phyloP scores from a whole-genome alignment of 2,113 vertebrate species.

The Macroglossus sobrinus region DNA sequence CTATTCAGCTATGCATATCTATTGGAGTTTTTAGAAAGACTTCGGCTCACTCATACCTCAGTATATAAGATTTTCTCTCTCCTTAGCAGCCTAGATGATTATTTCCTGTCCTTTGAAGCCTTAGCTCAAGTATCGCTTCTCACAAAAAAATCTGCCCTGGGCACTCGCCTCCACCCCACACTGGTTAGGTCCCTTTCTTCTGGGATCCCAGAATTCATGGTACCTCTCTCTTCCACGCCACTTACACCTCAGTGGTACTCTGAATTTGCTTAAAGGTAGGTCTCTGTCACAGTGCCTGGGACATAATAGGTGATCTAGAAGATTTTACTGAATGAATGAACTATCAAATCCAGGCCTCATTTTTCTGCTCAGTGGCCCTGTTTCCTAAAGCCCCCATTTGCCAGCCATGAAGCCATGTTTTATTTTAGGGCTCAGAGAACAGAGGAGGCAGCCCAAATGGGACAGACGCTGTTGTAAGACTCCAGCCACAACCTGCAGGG shows the following conservation, averaged over 20 bases:
- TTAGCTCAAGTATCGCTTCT: background rate
- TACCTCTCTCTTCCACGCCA: no score
- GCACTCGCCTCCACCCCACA: background rate
- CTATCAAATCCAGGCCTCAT: background rate
- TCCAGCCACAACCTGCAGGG: background rate
- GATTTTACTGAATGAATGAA: background rate
- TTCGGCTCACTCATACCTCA: background rate
- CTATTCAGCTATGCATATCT: background rate
- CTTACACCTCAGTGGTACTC: background rate
- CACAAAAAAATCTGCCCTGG: background rate
- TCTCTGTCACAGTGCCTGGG: background rate
- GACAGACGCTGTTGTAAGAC: background rate
- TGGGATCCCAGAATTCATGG: background rate
- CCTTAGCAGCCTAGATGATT: background rate
- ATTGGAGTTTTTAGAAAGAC: background rate
- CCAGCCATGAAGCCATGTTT: background rate
- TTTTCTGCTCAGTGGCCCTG: background rate
- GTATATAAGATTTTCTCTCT: background rate
- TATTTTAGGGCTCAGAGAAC: background rate
- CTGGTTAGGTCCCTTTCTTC: background rate
- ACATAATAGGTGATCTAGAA: background rate
- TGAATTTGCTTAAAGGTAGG: background rate
- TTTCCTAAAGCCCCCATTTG: background rate
- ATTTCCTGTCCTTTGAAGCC: background rate
- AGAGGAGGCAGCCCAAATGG: background rate